Percentiles rank a stretch among this genome's conserved stretches.
phyloP scores from a whole-genome alignment of 1,140 invertebrate genomes.

The Drosophila navojoa region DNA sequence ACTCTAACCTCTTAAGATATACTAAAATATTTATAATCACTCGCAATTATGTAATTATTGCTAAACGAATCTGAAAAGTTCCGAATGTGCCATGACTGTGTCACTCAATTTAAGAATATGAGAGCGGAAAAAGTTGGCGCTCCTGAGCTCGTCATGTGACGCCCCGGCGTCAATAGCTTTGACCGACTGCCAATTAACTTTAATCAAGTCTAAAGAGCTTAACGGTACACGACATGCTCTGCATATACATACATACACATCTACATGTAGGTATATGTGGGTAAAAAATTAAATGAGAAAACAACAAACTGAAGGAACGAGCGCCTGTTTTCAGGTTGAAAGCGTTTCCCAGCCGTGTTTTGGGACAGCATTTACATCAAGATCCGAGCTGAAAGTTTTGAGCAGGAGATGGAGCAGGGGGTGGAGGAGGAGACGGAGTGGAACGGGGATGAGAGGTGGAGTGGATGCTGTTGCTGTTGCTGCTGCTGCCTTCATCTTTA shows the following conservation, averaged over 20 bases:
- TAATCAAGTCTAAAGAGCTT: conserved; percentile 28
- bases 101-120: too few relatives aligned
- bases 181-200: conserved; percentile 30
- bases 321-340: conserved; percentile 29
- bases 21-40: too few relatives aligned
- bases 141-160: not conserved
- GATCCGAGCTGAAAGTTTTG: conserved; percentile 21
- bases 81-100: too few relatives aligned
- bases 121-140: too few relatives aligned
- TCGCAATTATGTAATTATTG: too few relatives aligned
- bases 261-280: not conserved
- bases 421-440: not conserved
- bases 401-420: not conserved
- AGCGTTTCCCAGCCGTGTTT: conserved; percentile 6
- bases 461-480: not conserved
- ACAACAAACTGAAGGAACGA: conserved; percentile 12
- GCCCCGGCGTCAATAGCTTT: not conserved
- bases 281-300: conserved; percentile 15
- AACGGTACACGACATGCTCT: not conserved
- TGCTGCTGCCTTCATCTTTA: not conserved
- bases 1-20: too few relatives aligned
- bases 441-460: not conserved
- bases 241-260: too few relatives aligned
- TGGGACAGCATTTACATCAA: conserved; percentile 20
- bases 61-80: too few relatives aligned